Evolutionary conservation across 2,888 invertebrate species (phyloP), one percentile per base, ranked within the genome.

Genomic region (Heliconius charithonia): DNA sequence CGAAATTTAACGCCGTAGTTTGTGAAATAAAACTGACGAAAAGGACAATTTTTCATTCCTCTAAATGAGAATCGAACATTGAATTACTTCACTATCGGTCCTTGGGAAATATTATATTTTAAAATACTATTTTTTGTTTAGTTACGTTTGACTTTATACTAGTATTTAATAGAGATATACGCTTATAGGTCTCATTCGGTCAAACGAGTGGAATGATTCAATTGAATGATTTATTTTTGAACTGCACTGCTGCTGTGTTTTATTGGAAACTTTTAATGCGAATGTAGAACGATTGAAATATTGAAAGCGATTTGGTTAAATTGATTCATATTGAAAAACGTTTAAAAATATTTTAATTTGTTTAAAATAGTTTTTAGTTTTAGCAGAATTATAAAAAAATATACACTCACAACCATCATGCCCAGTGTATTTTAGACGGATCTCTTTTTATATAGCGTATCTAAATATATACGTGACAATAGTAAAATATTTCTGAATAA

Each of bases 121-220:
- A 59, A n/a, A 59, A 59, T n/a, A n/a, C n/a, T 59, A 65, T 27
- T 37, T 76, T 51, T 71, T 71, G 45, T 77, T 25, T 25, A 77
- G 72, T 72, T 65, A 51, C 71, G 59, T 56, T 37, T 22, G 51
- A 37, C 71, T 73, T 67, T 73, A 56, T 62, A 74, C 32, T 13
- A 2, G n/a, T 72, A 27, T 72, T 72, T 37, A 72, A 72, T 72
- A 59, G 25, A 59, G 32, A 59, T 32, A 59, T 59, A 29, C 37
- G 32, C 25, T 56, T 29, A 59, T 37, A 37, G n/a, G n/a, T 37
- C 9, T 56, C 59, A 72, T 72, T 59, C 29, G 56, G 29, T 22
- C 16, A 72, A 72, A 32, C 59, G 37, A 37, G 59, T 59, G 16
- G 25, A 56, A 72, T 72, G 59, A 72, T 72, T 16, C 37, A 72